Conservation (phyloP, 2,113 vertebrate species). For the Holacanthus passer region DNA sequence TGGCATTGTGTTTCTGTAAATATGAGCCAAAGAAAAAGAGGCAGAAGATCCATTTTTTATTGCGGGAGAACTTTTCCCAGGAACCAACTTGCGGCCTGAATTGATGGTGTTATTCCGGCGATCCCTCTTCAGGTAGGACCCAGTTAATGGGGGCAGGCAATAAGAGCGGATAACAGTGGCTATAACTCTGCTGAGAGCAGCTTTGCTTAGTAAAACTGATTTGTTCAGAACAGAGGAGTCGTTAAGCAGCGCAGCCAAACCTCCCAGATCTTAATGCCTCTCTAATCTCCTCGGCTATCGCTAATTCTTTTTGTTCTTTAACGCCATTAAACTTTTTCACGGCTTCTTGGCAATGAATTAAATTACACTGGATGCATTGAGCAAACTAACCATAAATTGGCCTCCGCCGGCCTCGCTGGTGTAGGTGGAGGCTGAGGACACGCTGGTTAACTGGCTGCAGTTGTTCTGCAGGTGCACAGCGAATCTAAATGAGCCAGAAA, state of each 20-base stretch:
- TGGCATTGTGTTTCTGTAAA: background rate
- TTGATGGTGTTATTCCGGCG: slow-evolving; percentile 68
- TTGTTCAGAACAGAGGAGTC: slow-evolving; percentile 75
- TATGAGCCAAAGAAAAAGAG: slow-evolving; percentile 18
- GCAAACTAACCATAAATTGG: slow-evolving; percentile 75
- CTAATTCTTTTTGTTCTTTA: slow-evolving; percentile 77
- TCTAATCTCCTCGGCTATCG: slow-evolving; percentile 78
- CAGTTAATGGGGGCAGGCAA: slow-evolving; percentile 75
- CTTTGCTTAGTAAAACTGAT: slow-evolving; percentile 75
- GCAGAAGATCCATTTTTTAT: slow-evolving; percentile 9
- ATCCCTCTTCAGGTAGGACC: slow-evolving; percentile 71
- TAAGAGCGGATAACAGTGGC: slow-evolving; percentile 72
- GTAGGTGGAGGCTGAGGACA: slow-evolving; percentile 64
- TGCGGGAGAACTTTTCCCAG: slow-evolving; percentile 32
- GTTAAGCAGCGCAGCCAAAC: slow-evolving; percentile 67
- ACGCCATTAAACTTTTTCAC: slow-evolving; percentile 77
- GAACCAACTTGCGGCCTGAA: slow-evolving; percentile 48
- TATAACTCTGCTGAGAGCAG: slow-evolving; percentile 76
- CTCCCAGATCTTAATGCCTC: slow-evolving; percentile 75
- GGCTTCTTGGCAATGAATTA: slow-evolving; percentile 72
- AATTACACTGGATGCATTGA: slow-evolving; percentile 76
- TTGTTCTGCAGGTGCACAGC: slow-evolving; percentile 59
- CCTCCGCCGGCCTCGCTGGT: slow-evolving; percentile 52
- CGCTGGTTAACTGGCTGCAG: slow-evolving; percentile 51
- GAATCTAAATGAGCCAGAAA: slow-evolving; percentile 13